Evolutionary conservation across 1,140 invertebrate species (phyloP).

Genomic region (Phthorimaea operculella): DNA sequence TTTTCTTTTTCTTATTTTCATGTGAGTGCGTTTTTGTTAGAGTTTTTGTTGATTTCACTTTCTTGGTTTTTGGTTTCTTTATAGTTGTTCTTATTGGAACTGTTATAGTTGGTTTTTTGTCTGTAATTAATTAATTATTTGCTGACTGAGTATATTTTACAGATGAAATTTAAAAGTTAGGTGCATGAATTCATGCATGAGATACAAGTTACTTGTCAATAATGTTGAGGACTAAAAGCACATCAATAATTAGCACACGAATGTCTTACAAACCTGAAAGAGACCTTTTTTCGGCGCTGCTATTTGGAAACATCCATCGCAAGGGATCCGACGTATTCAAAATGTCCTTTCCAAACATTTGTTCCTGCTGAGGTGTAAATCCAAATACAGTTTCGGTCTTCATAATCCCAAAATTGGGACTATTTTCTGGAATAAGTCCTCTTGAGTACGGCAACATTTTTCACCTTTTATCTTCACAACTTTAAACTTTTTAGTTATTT

Average conservation of each 20-base stretch:
- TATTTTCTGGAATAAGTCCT: slow-evolving; percentile 32
- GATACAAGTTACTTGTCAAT: neutral
- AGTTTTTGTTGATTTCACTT: neutral
- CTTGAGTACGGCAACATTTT: slow-evolving; percentile 37
- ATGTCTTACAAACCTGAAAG: slow-evolving; percentile 23
- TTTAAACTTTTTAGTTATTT: neutral
- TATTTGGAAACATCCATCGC: slow-evolving; percentile 31
- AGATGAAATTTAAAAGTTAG: no score
- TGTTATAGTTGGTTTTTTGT: no score
- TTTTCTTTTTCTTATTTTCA: slow-evolving; percentile 23
- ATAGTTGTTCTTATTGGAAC: no score
- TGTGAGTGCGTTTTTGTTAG: neutral
- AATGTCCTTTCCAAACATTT: slow-evolving; percentile 22
- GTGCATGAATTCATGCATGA: no score
- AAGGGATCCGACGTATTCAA: slow-evolving; percentile 25
- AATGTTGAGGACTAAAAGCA: neutral
- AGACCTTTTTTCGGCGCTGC: slow-evolving; percentile 23
- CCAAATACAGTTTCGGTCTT: slow-evolving; percentile 40
- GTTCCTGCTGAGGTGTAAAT: slow-evolving; percentile 20
- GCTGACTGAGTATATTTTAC: no score
- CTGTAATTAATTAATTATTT: no score
- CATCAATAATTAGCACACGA: neutral
- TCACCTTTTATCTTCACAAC: neutral
- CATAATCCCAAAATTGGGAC: slow-evolving; percentile 38
- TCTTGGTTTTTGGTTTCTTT: neutral